phyloP scores from a whole-genome alignment of 2,888 invertebrate genomes.

The Drosophila mayaguana region DNA sequence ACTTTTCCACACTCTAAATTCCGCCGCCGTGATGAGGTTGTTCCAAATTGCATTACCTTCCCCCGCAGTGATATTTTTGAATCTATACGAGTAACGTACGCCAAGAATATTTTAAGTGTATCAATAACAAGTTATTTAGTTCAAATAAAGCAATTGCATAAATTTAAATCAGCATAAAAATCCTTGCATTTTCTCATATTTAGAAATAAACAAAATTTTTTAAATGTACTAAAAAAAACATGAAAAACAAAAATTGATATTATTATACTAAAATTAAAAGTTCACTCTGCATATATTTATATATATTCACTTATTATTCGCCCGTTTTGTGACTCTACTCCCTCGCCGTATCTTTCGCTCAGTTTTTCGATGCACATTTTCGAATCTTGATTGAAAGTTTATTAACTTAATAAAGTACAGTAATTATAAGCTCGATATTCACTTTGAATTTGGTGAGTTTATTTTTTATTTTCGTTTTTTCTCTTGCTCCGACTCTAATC shows the following conservation, averaged over 20 bases:
- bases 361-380: conserved; percentile 70
- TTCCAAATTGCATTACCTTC: conserved; percentile 65
- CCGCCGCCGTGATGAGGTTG: conserved; percentile 73
- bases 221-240: conserved; percentile 42
- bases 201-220: conserved; percentile 48
- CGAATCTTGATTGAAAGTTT: conserved; percentile 71
- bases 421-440: conserved; percentile 63
- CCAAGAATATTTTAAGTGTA: conserved; percentile 70
- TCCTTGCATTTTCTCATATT: conserved; percentile 75
- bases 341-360: conserved; percentile 79
- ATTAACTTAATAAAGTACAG: conserved; percentile 59
- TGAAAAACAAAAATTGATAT: conserved; percentile 24
- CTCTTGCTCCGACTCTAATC: conserved; percentile 72
- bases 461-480: conserved; percentile 64
- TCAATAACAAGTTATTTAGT: conserved; percentile 46
- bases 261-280: conserved; percentile 45
- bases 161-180: conserved; percentile 62
- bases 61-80: conserved; percentile 55
- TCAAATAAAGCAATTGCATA: conserved; percentile 62
- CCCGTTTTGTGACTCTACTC: conserved; percentile 76
- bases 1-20: conserved; percentile 61
- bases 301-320: conserved; percentile 68
- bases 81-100: conserved; percentile 68
- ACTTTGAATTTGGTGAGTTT: conserved; percentile 78
- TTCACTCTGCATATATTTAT: conserved; percentile 60